Conservation (phyloP, 1,140 invertebrate genomes). For the Ptiloglossa arizonensis region DNA sequence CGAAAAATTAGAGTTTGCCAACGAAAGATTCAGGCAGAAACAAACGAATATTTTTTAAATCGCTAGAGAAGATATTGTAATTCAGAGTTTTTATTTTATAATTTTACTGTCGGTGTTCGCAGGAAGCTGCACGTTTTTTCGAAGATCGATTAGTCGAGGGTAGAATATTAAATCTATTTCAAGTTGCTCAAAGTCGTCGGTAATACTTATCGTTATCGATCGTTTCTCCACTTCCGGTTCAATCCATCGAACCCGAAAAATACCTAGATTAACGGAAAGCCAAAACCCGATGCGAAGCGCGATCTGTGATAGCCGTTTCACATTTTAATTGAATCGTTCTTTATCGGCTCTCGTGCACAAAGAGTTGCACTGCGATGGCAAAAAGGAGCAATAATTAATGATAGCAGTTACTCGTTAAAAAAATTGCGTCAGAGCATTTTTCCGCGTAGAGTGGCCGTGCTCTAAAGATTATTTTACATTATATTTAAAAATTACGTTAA, state of each 20-base stretch:
- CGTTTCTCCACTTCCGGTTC: conserved; percentile 8
- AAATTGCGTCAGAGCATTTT: neutral
- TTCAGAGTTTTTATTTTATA: too few relatives aligned
- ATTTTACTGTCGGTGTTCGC: too few relatives aligned
- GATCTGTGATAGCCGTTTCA: conserved; percentile 28
- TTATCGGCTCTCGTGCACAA: conserved; percentile 21
- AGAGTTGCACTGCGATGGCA: neutral
- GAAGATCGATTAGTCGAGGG: too few relatives aligned
- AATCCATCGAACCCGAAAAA: conserved; percentile 26
- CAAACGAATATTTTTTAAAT: too few relatives aligned
- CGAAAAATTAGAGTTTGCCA: too few relatives aligned
- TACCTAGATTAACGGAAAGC: conserved; percentile 45
- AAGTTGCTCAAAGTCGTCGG: neutral
- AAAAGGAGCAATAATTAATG: neutral
- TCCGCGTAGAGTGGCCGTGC: neutral
- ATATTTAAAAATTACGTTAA: neutral
- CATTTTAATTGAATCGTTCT: conserved; percentile 47
- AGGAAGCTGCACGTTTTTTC: too few relatives aligned
- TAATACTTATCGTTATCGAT: conserved; percentile 39
- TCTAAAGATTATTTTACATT: neutral
- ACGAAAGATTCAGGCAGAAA: too few relatives aligned
- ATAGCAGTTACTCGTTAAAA: neutral
- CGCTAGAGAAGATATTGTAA: too few relatives aligned
- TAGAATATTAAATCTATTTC: too few relatives aligned
- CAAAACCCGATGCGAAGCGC: conserved; percentile 24